phyloP scores from a whole-genome alignment of 2,113 vertebrate genomes.

The Theristicus caerulescens region DNA sequence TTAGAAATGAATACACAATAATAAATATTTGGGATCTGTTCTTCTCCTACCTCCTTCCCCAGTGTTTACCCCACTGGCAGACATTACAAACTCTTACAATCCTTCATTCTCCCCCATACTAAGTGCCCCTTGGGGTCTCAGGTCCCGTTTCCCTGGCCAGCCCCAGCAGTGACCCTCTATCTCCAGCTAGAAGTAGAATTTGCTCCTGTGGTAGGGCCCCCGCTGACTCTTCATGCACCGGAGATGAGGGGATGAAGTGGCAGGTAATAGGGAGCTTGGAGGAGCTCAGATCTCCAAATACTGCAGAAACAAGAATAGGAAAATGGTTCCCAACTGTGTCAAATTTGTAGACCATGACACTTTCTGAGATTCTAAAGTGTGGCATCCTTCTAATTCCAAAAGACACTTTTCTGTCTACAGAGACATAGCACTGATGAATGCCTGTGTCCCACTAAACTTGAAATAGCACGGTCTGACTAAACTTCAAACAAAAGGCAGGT shows the following conservation, averaged over 20 bases:
- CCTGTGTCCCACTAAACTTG: background rate
- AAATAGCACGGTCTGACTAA: background rate
- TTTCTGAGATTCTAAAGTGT: background rate
- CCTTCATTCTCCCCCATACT: background rate
- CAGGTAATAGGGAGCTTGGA: background rate
- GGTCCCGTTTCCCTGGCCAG: background rate
- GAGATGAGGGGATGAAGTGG: background rate
- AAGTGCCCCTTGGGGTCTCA: background rate
- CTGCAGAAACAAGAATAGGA: background rate
- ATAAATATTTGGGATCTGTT: background rate
- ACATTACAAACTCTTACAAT: background rate
- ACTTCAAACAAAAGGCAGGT: background rate
- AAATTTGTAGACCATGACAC: background rate
- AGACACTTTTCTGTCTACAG: background rate
- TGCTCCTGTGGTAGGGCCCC: background rate
- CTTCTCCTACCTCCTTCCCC: background rate
- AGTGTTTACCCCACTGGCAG: background rate
- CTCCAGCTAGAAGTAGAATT: background rate
- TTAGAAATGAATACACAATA: background rate
- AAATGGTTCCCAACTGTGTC: background rate
- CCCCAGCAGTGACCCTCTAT: background rate
- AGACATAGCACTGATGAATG: background rate
- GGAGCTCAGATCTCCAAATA: background rate
- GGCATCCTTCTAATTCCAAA: background rate
- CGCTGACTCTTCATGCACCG: background rate